Conservation (phyloP, 2,888 invertebrate species). For the Apantesis nais region DNA sequence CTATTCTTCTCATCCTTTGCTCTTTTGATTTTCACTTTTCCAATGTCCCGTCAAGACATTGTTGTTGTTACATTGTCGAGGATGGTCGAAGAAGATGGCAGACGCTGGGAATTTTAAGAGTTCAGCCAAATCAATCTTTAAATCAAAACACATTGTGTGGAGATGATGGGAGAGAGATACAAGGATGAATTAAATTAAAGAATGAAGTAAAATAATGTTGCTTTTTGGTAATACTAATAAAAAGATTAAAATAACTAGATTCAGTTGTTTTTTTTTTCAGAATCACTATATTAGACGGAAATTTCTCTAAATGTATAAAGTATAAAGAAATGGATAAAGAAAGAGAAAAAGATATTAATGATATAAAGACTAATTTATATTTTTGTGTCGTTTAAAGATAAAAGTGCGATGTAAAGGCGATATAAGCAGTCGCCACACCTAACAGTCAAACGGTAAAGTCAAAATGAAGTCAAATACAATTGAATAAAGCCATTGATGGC, state of each 20-base stretch:
- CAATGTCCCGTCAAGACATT: no score
- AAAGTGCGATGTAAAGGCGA: background rate
- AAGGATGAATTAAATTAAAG: no score
- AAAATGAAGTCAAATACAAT: slow-evolving; percentile 22
- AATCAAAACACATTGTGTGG: no score
- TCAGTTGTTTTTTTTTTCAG: no score
- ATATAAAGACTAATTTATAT: background rate
- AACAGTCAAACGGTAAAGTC: slow-evolving; percentile 3
- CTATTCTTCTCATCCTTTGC: no score
- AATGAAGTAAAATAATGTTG: background rate
- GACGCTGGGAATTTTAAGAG: background rate
- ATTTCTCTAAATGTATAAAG: no score
- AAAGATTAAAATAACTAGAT: background rate
- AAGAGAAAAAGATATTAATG: background rate
- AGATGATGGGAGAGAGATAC: no score
- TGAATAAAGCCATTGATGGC: slow-evolving; percentile 22
- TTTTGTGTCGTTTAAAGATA: background rate
- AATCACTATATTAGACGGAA: no score
- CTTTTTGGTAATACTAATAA: background rate
- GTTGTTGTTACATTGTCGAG: no score
- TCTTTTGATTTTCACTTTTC: background rate
- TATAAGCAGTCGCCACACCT: background rate
- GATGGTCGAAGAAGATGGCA: background rate
- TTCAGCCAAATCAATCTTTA: no score
- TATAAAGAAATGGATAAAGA: background rate